Conservation (phyloP, 2,888 invertebrate genomes). For the Nomada ferruginata region DNA sequence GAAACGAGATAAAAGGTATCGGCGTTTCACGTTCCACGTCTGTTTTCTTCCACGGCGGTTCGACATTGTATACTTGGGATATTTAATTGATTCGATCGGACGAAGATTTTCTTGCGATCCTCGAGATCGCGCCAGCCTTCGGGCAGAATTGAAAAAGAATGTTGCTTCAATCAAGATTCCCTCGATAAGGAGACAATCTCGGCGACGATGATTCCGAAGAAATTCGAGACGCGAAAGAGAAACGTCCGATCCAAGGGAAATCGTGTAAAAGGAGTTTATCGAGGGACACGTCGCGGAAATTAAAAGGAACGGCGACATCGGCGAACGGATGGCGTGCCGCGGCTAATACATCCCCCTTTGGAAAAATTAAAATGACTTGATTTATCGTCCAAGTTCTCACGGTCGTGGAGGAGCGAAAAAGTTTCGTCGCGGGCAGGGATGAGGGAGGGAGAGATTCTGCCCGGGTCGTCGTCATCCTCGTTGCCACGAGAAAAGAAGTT, state of each 20-base stretch:
- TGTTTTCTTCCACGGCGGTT: constrained; percentile 20
- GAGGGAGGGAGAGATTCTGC: constrained; percentile 32
- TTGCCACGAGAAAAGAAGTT: constrained; percentile 53
- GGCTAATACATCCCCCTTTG: constrained; percentile 29
- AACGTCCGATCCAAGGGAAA: not conserved
- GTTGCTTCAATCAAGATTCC: too few relatives aligned
- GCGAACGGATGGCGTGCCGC: constrained; percentile 33
- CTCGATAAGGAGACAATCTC: too few relatives aligned
- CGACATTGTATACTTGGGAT: not conserved
- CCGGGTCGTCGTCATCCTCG: constrained; percentile 42
- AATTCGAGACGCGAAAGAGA: not conserved
- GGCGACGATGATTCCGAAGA: not conserved
- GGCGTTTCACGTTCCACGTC: constrained; percentile 10
- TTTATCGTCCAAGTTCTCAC: constrained; percentile 74
- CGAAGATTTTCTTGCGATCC: constrained; percentile 1
- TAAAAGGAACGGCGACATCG: constrained; percentile 41
- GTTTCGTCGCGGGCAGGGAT: constrained; percentile 47
- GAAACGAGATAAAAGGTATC: constrained; percentile 53
- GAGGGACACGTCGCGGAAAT: constrained; percentile 27
- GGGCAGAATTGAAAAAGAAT: too few relatives aligned
- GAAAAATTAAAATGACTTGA: constrained; percentile 77
- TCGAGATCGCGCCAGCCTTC: too few relatives aligned
- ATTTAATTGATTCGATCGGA: constrained; percentile 49
- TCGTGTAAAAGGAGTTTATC: not conserved
- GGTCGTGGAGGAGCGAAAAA: constrained; percentile 64